Conservation (phyloP, 2,113 vertebrate species). For the Hypanus sabinus region DNA sequence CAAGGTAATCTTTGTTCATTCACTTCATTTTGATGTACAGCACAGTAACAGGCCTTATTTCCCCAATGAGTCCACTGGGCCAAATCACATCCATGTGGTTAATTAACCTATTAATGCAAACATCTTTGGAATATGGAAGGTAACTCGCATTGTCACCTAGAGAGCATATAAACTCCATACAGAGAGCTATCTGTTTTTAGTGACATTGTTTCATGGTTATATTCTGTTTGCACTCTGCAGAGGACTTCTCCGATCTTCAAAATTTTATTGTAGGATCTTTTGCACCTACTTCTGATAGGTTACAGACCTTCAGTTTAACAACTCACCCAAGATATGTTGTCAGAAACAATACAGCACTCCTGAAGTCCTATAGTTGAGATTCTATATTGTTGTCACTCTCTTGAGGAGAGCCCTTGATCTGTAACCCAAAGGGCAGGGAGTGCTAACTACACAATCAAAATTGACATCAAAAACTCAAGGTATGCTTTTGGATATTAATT, state of each 20-base stretch:
- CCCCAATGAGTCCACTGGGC: no score
- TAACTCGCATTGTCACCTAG: no score
- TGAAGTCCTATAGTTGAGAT: neutral
- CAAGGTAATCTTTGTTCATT: neutral
- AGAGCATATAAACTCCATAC: no score
- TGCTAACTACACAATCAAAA: neutral
- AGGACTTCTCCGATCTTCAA: neutral
- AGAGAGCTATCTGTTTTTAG: neutral
- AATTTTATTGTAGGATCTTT: neutral
- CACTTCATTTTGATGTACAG: no score
- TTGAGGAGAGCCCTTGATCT: neutral
- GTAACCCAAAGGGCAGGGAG: neutral
- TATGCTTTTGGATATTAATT: no score
- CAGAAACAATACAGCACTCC: neutral
- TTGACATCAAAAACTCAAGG: neutral
- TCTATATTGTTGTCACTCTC: neutral
- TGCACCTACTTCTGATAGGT: no score
- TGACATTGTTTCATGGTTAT: neutral
- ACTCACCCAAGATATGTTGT: neutral
- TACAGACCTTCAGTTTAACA: neutral
- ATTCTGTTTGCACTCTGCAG: neutral
- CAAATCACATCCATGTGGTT: no score
- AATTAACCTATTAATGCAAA: no score
- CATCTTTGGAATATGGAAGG: no score
- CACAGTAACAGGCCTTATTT: no score